Conservation (phyloP, 2,113 vertebrate species). For the Helogale parvula region DNA sequence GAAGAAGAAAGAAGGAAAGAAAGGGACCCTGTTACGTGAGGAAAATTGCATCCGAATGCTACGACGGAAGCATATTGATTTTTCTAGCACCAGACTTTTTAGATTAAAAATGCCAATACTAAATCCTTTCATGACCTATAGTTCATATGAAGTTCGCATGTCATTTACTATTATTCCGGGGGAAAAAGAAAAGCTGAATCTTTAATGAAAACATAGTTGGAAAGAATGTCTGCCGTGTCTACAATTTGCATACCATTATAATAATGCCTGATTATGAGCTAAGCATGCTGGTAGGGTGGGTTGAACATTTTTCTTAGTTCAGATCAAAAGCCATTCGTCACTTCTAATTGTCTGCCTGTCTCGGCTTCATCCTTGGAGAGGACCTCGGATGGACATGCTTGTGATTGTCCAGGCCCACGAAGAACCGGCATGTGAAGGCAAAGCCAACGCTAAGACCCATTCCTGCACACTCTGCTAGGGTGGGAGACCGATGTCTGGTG, state of each 20-base stretch:
- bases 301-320: slow-evolving; percentile 68
- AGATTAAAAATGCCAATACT: slow-evolving; percentile 99
- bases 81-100: slow-evolving; percentile 93
- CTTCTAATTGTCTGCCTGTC: slow-evolving; percentile 80
- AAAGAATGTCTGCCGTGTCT: slow-evolving; percentile 84
- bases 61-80: slow-evolving; percentile 96
- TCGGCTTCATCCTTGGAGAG: slow-evolving; percentile 62
- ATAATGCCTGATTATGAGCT: slow-evolving; percentile 84
- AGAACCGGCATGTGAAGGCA: not conserved
- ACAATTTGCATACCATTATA: slow-evolving; percentile 87
- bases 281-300: slow-evolving; percentile 62
- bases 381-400: slow-evolving; percentile 58
- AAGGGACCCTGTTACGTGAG: slow-evolving; percentile 87
- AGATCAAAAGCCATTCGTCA: slow-evolving; percentile 82
- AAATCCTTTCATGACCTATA: slow-evolving; percentile 94
- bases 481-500: not conserved
- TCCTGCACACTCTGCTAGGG: not conserved
- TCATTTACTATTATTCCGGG: slow-evolving; percentile 97
- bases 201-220: slow-evolving; percentile 93
- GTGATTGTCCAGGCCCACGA: slow-evolving; percentile 50
- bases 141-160: slow-evolving; percentile 98
- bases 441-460: not conserved
- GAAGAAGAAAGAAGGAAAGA: slow-evolving; percentile 84
- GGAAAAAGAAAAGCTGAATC: slow-evolving; percentile 89
- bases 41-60: slow-evolving; percentile 91